These are phyloP conservation scores for Xerus rutilus DNA, from an alignment of 2,797 vertebrate genomes.

Conservation along the genomic window DNA sequence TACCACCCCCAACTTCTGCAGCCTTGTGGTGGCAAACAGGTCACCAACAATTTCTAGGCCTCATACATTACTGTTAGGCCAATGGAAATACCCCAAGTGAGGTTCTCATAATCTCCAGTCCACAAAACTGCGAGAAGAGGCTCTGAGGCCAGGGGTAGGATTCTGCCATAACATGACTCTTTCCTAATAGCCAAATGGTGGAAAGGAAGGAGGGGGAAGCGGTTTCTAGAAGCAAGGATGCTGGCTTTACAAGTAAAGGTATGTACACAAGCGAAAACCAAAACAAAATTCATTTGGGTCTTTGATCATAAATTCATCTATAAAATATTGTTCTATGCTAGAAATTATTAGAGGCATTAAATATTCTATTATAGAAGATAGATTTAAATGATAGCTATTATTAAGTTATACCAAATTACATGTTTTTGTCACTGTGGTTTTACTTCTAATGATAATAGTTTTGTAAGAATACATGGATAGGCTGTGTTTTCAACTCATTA, in stretches of 20 bases:
- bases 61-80: neutral
- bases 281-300: neutral
- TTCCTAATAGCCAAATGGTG: neutral
- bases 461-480: neutral
- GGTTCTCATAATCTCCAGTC: neutral
- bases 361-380: neutral
- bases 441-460: neutral
- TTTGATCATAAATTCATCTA: neutral
- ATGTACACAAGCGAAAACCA: neutral
- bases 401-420: slow-evolving; percentile 27
- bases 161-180: neutral
- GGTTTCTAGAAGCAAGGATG: neutral
- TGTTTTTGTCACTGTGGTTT: slow-evolving; percentile 32
- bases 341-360: slow-evolving; percentile 27
- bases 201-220: neutral
- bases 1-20: neutral
- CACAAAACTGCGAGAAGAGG: neutral
- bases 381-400: neutral
- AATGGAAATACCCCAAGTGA: neutral
- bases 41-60: neutral
- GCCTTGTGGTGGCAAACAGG: neutral
- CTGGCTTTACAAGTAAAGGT: neutral
- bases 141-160: neutral
- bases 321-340: neutral
- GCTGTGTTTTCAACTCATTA: slow-evolving; percentile 35